Evolutionary conservation across 2,888 invertebrate genomes (phyloP), one percentile per base, ranked within the genome.

Genomic region (Mylabris sibirica): DNA sequence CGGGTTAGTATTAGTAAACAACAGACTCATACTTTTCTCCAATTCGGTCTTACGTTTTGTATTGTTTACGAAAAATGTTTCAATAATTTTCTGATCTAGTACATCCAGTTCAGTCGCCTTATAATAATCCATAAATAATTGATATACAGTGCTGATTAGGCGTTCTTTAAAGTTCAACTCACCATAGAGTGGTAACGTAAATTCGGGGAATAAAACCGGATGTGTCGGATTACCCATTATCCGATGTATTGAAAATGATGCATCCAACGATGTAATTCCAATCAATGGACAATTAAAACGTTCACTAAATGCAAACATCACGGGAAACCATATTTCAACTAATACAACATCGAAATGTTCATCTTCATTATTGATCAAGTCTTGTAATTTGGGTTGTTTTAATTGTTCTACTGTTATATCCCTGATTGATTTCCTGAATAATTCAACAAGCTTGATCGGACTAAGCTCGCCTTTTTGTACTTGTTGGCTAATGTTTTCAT

Each of bases 81-180:
- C 26, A 20, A 64, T 57, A 11, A 64, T 20, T n/a, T 30, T 34
- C n/a, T 64, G 53, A 35, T 64, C 64, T 3, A 57, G 64, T 12
- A 26, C 30, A 20, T 64, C 17, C 26, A 53, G 9, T 20, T 30
- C 17, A 34, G 8, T 9, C 17, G 3, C 17, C 17, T 53, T 44
- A 34, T 24, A 57, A 59, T 64, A 22, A 5, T 49, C 3, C 12
- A 59, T 24, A 53, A 30, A 67, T 30, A 69, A 12, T 9, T 57
- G 57, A 61, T 68, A 75, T 11, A 73, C 35, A 2, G 68, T 65
- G 65, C 75, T 75, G 30, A 66, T 69, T 12, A 78, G 30, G 12
- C 79, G 68, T 65, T 84, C 81, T 26, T 85, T 85, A 44, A 84
- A 77, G 20, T 80, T 86, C 65, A 87, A 74, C 20, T 63, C 61